These are phyloP conservation scores for Orchestes rusci DNA, from an alignment of 2,888 invertebrate genomes.

Conservation along the genomic window DNA sequence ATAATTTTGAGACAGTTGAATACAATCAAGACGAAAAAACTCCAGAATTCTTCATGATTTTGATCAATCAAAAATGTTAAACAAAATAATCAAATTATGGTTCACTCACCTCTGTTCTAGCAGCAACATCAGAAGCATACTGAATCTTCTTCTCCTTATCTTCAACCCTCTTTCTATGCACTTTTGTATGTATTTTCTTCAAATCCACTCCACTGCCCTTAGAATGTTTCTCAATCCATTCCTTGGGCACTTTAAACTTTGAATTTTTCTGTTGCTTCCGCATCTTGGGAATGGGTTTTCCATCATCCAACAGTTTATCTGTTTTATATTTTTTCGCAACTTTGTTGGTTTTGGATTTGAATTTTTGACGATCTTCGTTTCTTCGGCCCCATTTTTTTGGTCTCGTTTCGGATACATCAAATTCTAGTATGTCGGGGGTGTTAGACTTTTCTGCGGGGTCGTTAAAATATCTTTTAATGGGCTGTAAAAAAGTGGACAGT, in stretches of 20 bases:
- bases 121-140: slow-evolving; percentile 54
- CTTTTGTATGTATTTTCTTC: slow-evolving; percentile 44
- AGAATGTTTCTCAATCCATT: slow-evolving; percentile 53
- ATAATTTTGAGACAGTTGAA: no score
- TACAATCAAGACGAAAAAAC: no score
- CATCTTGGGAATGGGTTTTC: background rate
- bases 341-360: slow-evolving; percentile 38
- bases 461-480: slow-evolving; percentile 18
- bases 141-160: slow-evolving; percentile 51
- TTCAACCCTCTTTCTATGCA: slow-evolving; percentile 55
- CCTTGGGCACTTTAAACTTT: slow-evolving; percentile 49
- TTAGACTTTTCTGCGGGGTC: slow-evolving; percentile 2
- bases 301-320: slow-evolving; percentile 25
- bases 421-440: slow-evolving; percentile 23
- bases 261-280: slow-evolving; percentile 40
- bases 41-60: background rate
- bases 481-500: no score
- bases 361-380: slow-evolving; percentile 37
- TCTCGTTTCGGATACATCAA: slow-evolving; percentile 26
- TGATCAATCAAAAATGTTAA: no score
- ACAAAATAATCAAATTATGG: background rate
- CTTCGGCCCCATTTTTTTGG: slow-evolving; percentile 31
- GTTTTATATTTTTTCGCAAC: slow-evolving; percentile 3
- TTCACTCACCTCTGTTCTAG: slow-evolving; percentile 58
- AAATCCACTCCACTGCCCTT: slow-evolving; percentile 54